A percentile compares a stretch with the other conserved stretches of the same genome.
Conservation (phyloP, 2,113 vertebrate species). For the Gavialis gangeticus region DNA sequence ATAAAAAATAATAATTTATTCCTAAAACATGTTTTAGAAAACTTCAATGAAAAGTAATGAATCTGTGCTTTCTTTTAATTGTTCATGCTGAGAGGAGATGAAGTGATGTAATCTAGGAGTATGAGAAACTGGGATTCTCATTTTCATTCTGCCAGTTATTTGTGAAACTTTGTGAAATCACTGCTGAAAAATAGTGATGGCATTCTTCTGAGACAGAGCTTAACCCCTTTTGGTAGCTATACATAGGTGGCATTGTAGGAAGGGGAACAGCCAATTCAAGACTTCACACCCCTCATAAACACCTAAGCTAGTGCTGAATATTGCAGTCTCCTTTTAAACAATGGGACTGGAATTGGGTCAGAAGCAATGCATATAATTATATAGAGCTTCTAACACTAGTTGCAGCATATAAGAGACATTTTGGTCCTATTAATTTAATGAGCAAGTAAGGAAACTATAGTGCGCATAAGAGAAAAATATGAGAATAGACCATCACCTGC, state of each 20-base stretch:
- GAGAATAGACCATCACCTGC: not conserved
- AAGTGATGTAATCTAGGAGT: not conserved
- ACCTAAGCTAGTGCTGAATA: not conserved
- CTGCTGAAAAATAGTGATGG: not conserved
- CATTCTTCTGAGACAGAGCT: not conserved
- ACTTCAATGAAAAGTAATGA: not conserved
- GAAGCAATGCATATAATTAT: not conserved
- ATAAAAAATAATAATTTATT: fast-evolving
- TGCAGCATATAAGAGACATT: slow-evolving; percentile 35
- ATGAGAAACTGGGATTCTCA: not conserved
- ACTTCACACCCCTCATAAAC: not conserved
- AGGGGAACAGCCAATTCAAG: too few species aligned
- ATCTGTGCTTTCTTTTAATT: not conserved
- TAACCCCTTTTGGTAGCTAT: too few species aligned
- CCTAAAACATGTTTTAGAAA: not conserved
- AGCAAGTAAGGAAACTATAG: not conserved
- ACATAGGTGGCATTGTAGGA: too few species aligned
- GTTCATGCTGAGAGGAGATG: not conserved
- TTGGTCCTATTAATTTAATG: slow-evolving; percentile 46
- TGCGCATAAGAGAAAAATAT: slow-evolving; percentile 1
- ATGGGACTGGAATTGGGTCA: not conserved
- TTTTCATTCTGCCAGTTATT: not conserved
- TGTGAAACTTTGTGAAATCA: fast-evolving
- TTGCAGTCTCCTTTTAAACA: not conserved
- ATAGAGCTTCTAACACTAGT: slow-evolving; percentile 36